A percentile compares a stretch with the other conserved stretches of the same genome.
Conservation (phyloP, 2,113 vertebrate genomes). For the Colistium nudipinnis region DNA sequence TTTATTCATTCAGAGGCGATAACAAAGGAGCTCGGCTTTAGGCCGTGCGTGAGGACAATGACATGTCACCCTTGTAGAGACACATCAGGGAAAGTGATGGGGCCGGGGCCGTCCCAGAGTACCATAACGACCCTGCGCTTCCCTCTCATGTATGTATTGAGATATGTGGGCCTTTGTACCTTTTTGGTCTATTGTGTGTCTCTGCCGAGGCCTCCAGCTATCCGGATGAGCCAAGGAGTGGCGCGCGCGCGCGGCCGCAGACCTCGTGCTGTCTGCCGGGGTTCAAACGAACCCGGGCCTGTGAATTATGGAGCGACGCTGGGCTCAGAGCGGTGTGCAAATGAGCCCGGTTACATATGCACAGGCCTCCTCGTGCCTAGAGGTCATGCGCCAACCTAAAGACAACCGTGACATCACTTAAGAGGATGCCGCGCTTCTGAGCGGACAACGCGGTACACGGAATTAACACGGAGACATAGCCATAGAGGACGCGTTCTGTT, state of each 20-base stretch:
- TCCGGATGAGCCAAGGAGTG: conserved; percentile 68
- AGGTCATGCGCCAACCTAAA: conserved; percentile 61
- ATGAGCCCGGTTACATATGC: conserved; percentile 84
- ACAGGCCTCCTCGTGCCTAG: conserved; percentile 69
- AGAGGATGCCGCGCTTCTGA: conserved; percentile 22
- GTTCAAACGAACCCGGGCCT: conserved; percentile 79
- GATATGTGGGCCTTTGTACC: conserved; percentile 80
- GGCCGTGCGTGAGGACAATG: conserved; percentile 72
- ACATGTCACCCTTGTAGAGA: conserved; percentile 64
- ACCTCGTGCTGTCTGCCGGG: conserved; percentile 73
- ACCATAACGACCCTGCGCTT: conserved; percentile 75
- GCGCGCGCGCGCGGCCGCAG: conserved; percentile 59
- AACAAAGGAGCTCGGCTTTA: conserved; percentile 73
- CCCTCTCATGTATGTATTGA: conserved; percentile 69
- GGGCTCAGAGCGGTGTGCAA: conserved; percentile 80
- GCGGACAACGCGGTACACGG: conserved; percentile 44
- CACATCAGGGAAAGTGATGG: conserved; percentile 73
- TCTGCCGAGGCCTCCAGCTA: conserved; percentile 76
- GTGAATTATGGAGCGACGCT: conserved; percentile 81
- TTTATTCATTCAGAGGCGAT: conserved; percentile 68
- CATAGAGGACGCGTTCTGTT: conserved; percentile 15
- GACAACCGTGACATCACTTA: conserved; percentile 65
- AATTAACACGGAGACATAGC: conserved; percentile 41
- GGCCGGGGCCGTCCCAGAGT: conserved; percentile 50
- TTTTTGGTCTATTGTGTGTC: conserved; percentile 79